Base-by-base conservation (phyloP, 1,140 invertebrate genomes). In the Cheumatopsyche charites region DNA sequence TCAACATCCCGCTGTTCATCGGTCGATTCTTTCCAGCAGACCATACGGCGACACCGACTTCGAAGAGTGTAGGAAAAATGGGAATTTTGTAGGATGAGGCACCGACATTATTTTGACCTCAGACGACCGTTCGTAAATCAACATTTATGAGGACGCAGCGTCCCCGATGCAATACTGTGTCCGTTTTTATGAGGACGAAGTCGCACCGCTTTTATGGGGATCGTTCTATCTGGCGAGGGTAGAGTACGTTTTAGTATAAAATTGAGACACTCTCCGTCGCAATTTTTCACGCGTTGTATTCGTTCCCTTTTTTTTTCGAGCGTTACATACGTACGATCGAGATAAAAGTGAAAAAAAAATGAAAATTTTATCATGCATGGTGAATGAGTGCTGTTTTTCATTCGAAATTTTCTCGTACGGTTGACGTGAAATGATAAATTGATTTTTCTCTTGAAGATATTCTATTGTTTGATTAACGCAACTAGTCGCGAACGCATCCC, bases 21-120 rank as follows among this genome's bases (percentile, higher is more conserved):
- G 55, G 55, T 12, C 13, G 55, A 12, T 23, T 58, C 21, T 26
- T 58, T 13, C 55, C 19, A 58, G 13, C 9, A 9, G 29, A 4
- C 55, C 55, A 23, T 23, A 52, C 49, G 7, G 7, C 45, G n/a
- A n/a, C 45, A 7, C 45, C 45, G 7, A 12, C 43, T n/a, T 45
- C 43, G 2, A 45, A 45, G n/a, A n/a, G n/a, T n/a, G n/a, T n/a
- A n/a, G n/a, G n/a, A n/a, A n/a, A n/a, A 3, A 36, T 9, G 29
- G 29, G 29, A 36, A n/a, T n/a, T n/a, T n/a, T n/a, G 15, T 1
- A 15, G 17, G 49, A 13, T 15, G 55, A 26, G 55, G 23, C 17
- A 12, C 17, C 49, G 55, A 15, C 36, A 67, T 67, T 72, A 72
- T 72, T 66, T 55, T 52, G 70, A 72, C 70, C 70, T 43, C 42